Conservation (phyloP, 2,888 invertebrate genomes). For the Zele albiditarsus region DNA sequence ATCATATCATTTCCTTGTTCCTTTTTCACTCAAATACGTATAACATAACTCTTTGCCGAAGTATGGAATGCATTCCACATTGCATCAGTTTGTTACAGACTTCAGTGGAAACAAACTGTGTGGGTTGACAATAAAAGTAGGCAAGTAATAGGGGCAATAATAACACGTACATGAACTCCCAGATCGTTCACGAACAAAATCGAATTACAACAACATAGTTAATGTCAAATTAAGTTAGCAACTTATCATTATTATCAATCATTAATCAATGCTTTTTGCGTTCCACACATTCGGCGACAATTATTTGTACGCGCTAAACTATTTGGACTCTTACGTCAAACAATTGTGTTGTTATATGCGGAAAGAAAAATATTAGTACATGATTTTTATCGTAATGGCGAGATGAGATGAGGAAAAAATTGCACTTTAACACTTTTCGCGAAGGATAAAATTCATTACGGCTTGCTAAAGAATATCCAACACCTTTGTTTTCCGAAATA, state of each 20-base stretch:
- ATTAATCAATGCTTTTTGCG: neutral
- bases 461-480: neutral
- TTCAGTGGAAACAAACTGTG: neutral
- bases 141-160: neutral
- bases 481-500: constrained; percentile 37
- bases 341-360: constrained; percentile 3
- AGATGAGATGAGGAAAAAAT: constrained; percentile 57
- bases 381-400: constrained; percentile 21
- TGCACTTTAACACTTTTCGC: constrained; percentile 29
- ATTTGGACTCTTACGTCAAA: constrained; percentile 8
- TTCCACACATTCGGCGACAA: neutral
- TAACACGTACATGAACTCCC: neutral
- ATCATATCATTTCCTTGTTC: neutral
- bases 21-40: neutral
- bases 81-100: neutral
- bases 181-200: neutral
- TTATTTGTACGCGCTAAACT: constrained; percentile 24
- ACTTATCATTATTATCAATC: neutral
- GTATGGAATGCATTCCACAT: neutral
- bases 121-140: neutral
- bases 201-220: neutral
- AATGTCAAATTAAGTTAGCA: neutral
- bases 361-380: constrained; percentile 20
- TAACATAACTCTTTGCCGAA: constrained; percentile 8
- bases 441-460: constrained; percentile 14